Conservation (phyloP, 2,888 invertebrate species). For the Rugalucina vietnamica region DNA sequence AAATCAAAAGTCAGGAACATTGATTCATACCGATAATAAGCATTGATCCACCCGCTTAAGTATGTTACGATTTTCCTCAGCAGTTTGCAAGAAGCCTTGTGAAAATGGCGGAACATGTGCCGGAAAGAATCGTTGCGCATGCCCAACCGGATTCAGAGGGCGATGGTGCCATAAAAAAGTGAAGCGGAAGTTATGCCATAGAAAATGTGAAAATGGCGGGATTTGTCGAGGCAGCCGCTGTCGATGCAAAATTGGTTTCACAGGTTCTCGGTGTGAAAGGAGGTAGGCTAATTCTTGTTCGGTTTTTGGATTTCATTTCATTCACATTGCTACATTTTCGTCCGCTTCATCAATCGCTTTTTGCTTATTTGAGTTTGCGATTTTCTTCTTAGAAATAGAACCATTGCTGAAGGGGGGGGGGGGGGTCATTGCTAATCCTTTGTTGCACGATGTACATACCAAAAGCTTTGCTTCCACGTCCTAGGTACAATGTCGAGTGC, state of each 20-base stretch:
- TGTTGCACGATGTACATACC: too few species aligned
- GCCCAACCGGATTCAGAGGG: constrained; percentile 76
- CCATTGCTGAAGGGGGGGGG: too few species aligned
- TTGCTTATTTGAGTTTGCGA: too few species aligned
- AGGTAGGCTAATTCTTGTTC: constrained; percentile 59
- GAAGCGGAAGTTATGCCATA: constrained; percentile 24
- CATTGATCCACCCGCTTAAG: neutral
- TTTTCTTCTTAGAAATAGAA: too few species aligned
- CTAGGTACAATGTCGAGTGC: too few species aligned
- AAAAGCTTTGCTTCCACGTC: too few species aligned
- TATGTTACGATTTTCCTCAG: constrained; percentile 84
- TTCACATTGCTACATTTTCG: neutral
- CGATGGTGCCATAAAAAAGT: constrained; percentile 76
- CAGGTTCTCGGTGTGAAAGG: constrained; percentile 95
- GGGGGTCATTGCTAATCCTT: too few species aligned
- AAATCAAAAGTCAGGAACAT: too few species aligned
- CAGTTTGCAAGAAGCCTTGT: constrained; percentile 87
- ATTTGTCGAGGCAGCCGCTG: constrained; percentile 95
- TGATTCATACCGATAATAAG: too few species aligned
- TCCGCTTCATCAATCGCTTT: neutral
- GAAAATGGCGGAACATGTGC: constrained; percentile 80
- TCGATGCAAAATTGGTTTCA: constrained; percentile 92
- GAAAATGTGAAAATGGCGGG: constrained; percentile 94
- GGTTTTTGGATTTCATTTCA: neutral
- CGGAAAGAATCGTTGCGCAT: constrained; percentile 77